phyloP scores from a whole-genome alignment of 2,888 invertebrate genomes.

The Aproaerema taeniolella region DNA sequence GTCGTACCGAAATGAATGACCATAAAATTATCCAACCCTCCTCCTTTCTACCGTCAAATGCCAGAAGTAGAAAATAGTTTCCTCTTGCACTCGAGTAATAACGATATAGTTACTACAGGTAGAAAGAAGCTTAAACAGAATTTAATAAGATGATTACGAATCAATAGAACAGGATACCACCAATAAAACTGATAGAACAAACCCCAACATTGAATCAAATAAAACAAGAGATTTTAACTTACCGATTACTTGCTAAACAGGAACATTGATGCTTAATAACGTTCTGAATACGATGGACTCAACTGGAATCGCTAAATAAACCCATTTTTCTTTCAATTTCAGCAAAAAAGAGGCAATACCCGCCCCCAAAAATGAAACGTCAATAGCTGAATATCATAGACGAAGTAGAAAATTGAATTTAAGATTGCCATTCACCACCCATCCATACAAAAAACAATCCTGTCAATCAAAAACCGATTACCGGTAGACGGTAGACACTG shows the following conservation, averaged over 20 bases:
- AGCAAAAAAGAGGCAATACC: conserved; percentile 40
- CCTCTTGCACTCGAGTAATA: not conserved
- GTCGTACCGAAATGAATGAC: too few relatives aligned
- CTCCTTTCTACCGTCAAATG: too few relatives aligned
- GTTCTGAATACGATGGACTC: conserved; percentile 19
- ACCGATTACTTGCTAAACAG: conserved; percentile 34
- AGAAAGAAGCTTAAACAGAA: too few relatives aligned
- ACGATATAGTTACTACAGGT: too few relatives aligned
- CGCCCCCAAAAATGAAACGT: conserved; percentile 69
- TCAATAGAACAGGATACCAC: conserved; percentile 56
- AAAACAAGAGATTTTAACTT: conserved; percentile 21
- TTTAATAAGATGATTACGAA: conserved; percentile 27
- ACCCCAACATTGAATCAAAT: conserved; percentile 5
- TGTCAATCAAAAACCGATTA: not conserved
- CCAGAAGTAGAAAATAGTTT: too few relatives aligned
- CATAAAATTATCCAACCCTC: too few relatives aligned
- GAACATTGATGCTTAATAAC: conserved; percentile 31
- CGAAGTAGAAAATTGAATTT: conserved; percentile 2
- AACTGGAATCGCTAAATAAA: conserved; percentile 24
- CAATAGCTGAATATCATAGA: conserved; percentile 31
- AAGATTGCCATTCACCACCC: not conserved
- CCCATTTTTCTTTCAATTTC: conserved; percentile 38
- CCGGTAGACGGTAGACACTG: not conserved
- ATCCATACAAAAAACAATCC: not conserved
- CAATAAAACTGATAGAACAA: conserved; percentile 31